phyloP scores from a whole-genome alignment of 2,888 invertebrate genomes.

The Thalpophila matura region DNA sequence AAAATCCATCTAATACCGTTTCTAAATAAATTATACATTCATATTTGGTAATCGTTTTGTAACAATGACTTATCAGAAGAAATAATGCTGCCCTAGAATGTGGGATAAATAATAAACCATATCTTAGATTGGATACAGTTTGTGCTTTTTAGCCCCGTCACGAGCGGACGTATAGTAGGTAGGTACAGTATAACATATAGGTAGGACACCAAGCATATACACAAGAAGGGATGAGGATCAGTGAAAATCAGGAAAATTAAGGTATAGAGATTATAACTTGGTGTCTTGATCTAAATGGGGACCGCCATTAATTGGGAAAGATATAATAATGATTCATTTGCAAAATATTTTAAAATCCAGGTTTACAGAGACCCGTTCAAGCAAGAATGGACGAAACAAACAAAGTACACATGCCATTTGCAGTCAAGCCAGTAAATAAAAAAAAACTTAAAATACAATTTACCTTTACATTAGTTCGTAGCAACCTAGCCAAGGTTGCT shows the following conservation, averaged over 20 bases:
- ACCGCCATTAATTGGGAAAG: neutral
- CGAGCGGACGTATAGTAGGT: constrained; percentile 7
- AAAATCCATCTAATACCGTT: constrained; percentile 2
- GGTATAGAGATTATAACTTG: neutral
- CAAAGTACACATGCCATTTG: no score
- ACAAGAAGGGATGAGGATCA: neutral
- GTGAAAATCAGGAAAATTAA: neutral
- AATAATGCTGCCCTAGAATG: neutral
- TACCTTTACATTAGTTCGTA: no score
- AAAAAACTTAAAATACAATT: no score
- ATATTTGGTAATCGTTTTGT: constrained; percentile 23
- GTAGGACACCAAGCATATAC: constrained; percentile 9
- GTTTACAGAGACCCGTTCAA: neutral
- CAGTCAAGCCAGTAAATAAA: no score
- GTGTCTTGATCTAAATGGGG: neutral
- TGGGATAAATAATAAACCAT: neutral
- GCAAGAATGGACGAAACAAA: neutral
- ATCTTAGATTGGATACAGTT: neutral
- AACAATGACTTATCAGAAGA: constrained; percentile 33
- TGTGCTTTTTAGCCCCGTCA: constrained; percentile 34
- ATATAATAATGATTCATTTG: no score
- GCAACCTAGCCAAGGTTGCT: no score
- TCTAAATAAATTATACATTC: constrained; percentile 30
- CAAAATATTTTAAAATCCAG: neutral
- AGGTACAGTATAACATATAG: constrained; percentile 7